Conservation (phyloP, 2,888 invertebrate genomes). For the Coenonympha arcania region DNA sequence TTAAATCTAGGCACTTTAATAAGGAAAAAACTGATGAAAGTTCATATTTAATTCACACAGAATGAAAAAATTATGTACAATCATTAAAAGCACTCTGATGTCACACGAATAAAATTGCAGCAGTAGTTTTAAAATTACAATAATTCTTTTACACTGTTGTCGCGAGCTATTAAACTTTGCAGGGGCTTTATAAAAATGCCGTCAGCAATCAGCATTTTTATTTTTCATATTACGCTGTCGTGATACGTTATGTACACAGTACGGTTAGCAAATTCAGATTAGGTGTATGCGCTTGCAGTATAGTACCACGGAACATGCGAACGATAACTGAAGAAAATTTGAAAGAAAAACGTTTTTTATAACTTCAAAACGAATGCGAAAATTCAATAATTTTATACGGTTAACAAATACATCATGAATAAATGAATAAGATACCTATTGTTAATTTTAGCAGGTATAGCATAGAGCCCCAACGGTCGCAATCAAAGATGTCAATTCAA, state of each 20-base stretch:
- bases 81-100: constrained; percentile 22
- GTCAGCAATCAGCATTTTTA: constrained; percentile 24
- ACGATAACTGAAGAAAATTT: background rate
- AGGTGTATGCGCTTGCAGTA: background rate
- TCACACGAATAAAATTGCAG: constrained; percentile 24
- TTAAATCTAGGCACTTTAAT: background rate
- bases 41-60: background rate
- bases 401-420: too few relatives aligned
- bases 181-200: constrained; percentile 25
- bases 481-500: too few relatives aligned
- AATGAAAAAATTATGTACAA: constrained; percentile 20
- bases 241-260: constrained; percentile 32
- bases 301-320: background rate
- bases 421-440: too few relatives aligned
- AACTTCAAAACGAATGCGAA: too few relatives aligned
- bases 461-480: too few relatives aligned
- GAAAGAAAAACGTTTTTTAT: background rate
- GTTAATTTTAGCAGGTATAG: too few relatives aligned
- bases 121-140: constrained; percentile 25
- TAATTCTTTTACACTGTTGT: constrained; percentile 27
- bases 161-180: constrained; percentile 27
- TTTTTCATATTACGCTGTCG: constrained; percentile 18
- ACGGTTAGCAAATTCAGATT: constrained; percentile 33
- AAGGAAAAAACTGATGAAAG: background rate
- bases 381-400: too few relatives aligned